phyloP scores from a whole-genome alignment of 2,888 invertebrate species.

The Hyposoter dolosus region DNA sequence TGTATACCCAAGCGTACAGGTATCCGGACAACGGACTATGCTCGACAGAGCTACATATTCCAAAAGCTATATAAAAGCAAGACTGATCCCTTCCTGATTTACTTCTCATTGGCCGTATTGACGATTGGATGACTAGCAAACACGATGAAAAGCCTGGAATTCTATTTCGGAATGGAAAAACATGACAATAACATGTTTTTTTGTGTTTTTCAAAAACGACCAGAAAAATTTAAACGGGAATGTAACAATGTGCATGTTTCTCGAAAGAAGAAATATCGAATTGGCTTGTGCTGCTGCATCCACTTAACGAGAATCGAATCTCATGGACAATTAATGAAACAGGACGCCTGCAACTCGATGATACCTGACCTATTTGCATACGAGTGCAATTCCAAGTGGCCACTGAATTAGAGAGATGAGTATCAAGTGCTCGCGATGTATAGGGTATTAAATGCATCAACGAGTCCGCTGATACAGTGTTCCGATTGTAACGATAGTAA shows the following conservation, averaged over 20 bases:
- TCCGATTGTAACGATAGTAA: background rate
- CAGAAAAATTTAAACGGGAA: no score
- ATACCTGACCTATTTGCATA: slow-evolving; percentile 74
- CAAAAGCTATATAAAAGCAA: slow-evolving; percentile 14
- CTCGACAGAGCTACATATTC: slow-evolving; percentile 14
- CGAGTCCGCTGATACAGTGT: slow-evolving; percentile 48
- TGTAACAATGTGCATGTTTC: no score
- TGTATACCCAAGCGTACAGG: slow-evolving; percentile 29
- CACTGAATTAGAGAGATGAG: slow-evolving; percentile 74
- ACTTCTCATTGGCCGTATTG: background rate
- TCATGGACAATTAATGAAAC: slow-evolving; percentile 78
- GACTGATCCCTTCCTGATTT: slow-evolving; percentile 3
- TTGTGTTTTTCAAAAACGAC: background rate
- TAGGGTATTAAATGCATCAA: slow-evolving; percentile 73
- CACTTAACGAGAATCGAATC: slow-evolving; percentile 55
- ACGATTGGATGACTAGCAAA: background rate
- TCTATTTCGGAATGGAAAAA: background rate
- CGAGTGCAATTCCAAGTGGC: slow-evolving; percentile 66
- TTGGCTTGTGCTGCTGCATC: background rate
- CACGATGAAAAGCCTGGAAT: background rate
- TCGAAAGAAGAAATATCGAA: background rate
- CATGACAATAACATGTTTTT: background rate
- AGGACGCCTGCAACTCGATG: slow-evolving; percentile 68
- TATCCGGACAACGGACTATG: background rate
- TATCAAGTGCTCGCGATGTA: slow-evolving; percentile 69